Base-by-base conservation (phyloP, 2,888 invertebrate genomes). In the Stenotaenia linearis region DNA sequence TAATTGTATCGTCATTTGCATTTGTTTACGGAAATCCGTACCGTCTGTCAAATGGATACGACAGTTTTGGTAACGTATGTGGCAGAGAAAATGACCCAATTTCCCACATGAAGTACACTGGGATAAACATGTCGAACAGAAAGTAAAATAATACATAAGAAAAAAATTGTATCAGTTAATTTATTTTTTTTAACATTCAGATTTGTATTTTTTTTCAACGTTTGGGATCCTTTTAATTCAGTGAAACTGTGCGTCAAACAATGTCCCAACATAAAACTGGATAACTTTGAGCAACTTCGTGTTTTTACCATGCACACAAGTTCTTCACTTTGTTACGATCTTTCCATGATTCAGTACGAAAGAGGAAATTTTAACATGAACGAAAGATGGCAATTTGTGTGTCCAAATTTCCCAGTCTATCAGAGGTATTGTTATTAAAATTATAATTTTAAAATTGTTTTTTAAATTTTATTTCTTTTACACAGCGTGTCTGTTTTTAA, bases 21-120 rank as follows among this genome's bases (percentile, higher is more conserved):
- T 91, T 94, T 85, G 93, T 94, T 0, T 94, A 93, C 85, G 96
- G 95, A 21, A 93, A 94, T 87, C 95, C 96, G 0, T 87, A 92
- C 84, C 89, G 95, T 82, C 90, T 96, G 61, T 91, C 95, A 81
- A 94, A 95, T 89, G 96, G 96, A 21, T 95, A 93, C 86, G 96
- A 97, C 86, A 95, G 95, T 79, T 97, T 95, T 88, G 96, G 96
- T 9, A 97, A 97, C 85, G 95, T 95, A 37, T 98, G 97, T 86
- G 97, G 97, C 18, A 91, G 93, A 28, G 91, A 91, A 83, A 97
- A 96, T 86, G 91, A 91, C 83, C 91, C 90, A 6, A 45, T 45
- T n/a, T 18, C 45, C n/a, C n/a, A 12, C 45, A 89, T 92, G 84
- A 90, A 92, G 3, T 86, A 93, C 76, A 93, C 96, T 25, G 97